Evolutionary conservation across 2,113 vertebrate genomes (phyloP).

Genomic region (Illadopsis cleaveri): DNA sequence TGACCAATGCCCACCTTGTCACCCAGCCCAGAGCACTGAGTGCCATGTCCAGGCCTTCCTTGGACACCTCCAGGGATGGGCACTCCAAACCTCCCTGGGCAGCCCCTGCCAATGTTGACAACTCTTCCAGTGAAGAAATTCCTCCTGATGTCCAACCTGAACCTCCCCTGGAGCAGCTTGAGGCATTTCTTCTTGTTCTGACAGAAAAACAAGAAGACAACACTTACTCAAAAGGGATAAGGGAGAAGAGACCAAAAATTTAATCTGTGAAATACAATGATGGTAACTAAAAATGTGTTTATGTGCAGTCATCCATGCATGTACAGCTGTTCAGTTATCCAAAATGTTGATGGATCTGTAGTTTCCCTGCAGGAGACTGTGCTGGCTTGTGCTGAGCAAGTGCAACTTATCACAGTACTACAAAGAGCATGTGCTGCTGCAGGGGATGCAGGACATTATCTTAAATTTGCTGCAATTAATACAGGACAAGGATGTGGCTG

Average conservation of each 20-base stretch:
- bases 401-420: neutral
- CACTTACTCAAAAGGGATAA: neutral
- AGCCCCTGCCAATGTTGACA: fast-evolving
- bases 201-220: neutral
- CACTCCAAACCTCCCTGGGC: neutral
- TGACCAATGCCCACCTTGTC: fast-evolving
- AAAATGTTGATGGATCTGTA: neutral
- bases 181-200: neutral
- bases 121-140: neutral
- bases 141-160: neutral
- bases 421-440: neutral
- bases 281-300: neutral
- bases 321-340: neutral
- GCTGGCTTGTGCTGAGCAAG: neutral
- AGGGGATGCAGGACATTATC: neutral
- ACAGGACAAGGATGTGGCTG: neutral
- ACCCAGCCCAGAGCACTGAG: neutral
- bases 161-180: neutral
- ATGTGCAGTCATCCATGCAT: neutral
- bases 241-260: neutral
- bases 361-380: neutral
- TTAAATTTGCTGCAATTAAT: neutral
- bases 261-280: neutral
- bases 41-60: fast-evolving
- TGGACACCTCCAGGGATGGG: neutral